phyloP scores from a whole-genome alignment of 2,888 invertebrate genomes.

The Orthosia incerta region DNA sequence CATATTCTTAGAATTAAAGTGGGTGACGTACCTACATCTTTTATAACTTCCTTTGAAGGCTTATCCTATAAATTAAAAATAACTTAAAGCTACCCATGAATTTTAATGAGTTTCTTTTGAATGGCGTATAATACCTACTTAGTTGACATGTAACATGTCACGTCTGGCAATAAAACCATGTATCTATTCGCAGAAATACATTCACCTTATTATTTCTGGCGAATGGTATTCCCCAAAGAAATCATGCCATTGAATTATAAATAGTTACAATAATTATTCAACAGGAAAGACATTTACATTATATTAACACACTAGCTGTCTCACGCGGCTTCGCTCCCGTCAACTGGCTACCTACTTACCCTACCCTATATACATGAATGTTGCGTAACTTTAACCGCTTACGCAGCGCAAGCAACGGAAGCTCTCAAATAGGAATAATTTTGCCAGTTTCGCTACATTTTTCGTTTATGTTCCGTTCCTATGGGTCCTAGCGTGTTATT shows the following conservation, averaged over 20 bases:
- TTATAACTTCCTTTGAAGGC: neutral
- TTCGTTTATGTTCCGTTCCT: no score
- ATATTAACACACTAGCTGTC: neutral
- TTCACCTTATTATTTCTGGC: neutral
- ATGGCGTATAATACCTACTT: neutral
- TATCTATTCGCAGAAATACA: neutral
- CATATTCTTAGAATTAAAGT: no score
- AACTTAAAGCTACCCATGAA: neutral
- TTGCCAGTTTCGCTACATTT: no score
- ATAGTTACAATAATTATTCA: neutral
- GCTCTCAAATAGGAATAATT: no score
- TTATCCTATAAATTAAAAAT: neutral
- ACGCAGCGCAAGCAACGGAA: no score
- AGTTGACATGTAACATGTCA: neutral
- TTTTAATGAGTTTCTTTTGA: neutral
- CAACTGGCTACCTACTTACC: no score
- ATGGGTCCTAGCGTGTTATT: no score
- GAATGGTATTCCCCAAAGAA: neutral
- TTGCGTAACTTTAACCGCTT: no score
- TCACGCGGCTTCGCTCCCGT: no score
- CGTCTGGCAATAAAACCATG: neutral
- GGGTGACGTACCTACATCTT: no score
- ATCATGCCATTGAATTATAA: constrained; percentile 5
- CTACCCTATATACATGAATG: no score
- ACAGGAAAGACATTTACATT: neutral